Evolutionary conservation across 2,888 invertebrate species (phyloP), one percentile per base, ranked within the genome.

Genomic region (Mayetiola destructor): DNA sequence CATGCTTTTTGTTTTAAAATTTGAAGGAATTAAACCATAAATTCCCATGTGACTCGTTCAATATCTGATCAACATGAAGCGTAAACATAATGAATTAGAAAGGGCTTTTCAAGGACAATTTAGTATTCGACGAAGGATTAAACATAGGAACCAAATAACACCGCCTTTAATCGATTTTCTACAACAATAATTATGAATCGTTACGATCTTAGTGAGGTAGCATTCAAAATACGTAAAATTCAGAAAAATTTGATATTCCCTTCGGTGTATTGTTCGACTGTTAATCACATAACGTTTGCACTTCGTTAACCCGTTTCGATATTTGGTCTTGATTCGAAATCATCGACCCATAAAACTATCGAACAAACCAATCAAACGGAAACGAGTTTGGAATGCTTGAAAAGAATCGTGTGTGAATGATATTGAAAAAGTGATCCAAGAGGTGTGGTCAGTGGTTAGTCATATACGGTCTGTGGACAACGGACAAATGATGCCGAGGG

Each of bases 241-340:
- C 39, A n/a, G 23, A 10, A 42, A 42, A 37, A 37, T 37, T 5
- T 37, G 14, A n/a, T n/a, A n/a, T n/a, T n/a, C n/a, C n/a, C n/a
- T n/a, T n/a, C n/a, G n/a, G n/a, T n/a, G n/a, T n/a, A n/a, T n/a
- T n/a, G n/a, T n/a, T n/a, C n/a, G 48, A 48, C 27, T 48, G 48
- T 23, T 48, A 48, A 48, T 48, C 48, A 48, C 48, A 48, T 48
- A 27, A 48, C 48, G 48, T 48, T 48, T 48, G 48, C 27, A 48
- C 48, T 48, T 48, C 48, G 48, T 48, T 27, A 48, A 48, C 48
- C 48, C 48, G 27, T 48, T 48, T 48, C n/a, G 27, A 27, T 48
- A 27, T 48, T 48, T 3, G 48, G 27, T 48, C n/a, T 21, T 27
- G 14, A 2, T 2, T 27, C 16, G 29, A 27, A 27, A 21, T 23